Conservation (phyloP, 2,888 invertebrate species). For the Sycophila texana region DNA sequence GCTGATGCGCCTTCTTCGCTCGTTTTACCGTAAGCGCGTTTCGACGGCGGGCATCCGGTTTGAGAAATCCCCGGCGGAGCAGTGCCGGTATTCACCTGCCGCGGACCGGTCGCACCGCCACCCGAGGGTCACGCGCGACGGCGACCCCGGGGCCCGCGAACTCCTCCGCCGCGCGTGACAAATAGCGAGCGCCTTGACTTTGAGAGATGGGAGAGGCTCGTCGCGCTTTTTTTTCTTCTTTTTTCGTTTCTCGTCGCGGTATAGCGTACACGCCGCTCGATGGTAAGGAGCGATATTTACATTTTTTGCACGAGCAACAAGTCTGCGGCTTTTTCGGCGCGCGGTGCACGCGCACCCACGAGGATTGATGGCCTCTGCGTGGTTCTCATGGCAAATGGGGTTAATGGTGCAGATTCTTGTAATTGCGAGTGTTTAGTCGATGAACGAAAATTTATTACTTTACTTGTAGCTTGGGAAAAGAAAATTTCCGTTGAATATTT, state of each 20-base stretch:
- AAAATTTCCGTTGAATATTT: neutral
- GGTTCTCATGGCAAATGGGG: neutral
- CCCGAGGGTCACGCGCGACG: constrained; percentile 11
- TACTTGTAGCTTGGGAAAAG: no score
- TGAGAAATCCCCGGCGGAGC: constrained; percentile 22
- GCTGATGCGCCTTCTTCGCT: neutral
- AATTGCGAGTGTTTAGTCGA: no score
- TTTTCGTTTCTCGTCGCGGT: no score
- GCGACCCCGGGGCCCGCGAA: constrained; percentile 30
- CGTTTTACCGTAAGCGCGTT: constrained; percentile 41
- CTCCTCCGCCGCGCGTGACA: constrained; percentile 43
- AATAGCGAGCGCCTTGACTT: constrained; percentile 40
- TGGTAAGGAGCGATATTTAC: constrained; percentile 25
- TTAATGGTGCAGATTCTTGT: neutral
- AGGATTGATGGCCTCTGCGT: constrained; percentile 2
- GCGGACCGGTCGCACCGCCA: constrained; percentile 36
- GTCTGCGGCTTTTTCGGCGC: neutral
- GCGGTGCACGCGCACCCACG: no score
- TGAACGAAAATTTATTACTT: no score
- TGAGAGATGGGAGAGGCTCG: constrained; percentile 36
- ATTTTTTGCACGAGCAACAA: constrained; percentile 1
- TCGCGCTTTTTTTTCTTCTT: neutral
- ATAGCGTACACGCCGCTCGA: neutral
- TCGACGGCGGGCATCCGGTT: constrained; percentile 50
- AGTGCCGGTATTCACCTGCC: constrained; percentile 56